phyloP scores from a whole-genome alignment of 2,888 invertebrate species.

The Ormyrus labotus region DNA sequence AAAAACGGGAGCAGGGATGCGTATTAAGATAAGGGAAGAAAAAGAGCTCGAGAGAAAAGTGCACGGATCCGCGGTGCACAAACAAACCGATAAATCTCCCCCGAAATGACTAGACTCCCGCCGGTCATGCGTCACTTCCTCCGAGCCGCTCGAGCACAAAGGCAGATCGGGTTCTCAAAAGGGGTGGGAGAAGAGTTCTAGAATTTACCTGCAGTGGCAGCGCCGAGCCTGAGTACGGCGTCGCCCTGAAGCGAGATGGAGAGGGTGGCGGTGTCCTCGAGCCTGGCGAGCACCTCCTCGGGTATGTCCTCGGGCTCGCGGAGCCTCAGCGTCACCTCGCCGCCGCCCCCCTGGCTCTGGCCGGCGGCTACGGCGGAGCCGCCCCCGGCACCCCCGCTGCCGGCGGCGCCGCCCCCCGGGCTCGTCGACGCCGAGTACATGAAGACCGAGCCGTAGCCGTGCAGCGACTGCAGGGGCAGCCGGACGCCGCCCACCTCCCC shows the following conservation, averaged over 20 bases:
- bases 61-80: conserved; percentile 7
- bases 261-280: conserved; percentile 74
- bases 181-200: not conserved
- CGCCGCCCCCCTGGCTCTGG: conserved; percentile 67
- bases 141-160: not conserved
- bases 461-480: conserved; percentile 74
- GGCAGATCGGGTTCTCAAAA: no score
- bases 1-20: conserved; percentile 9
- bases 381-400: conserved; percentile 71
- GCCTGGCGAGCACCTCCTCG: conserved; percentile 74
- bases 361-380: conserved; percentile 70
- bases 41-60: not conserved
- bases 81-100: conserved; percentile 54
- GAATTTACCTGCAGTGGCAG: conserved; percentile 72
- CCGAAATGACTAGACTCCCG: conserved; percentile 30
- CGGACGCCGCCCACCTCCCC: conserved; percentile 75
- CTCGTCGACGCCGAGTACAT: conserved; percentile 75
- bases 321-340: conserved; percentile 73
- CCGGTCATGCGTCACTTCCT: conserved; percentile 25
- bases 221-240: conserved; percentile 73
- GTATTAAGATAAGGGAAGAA: conserved; percentile 9
- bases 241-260: conserved; percentile 74
- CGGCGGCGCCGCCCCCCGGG: conserved; percentile 70
- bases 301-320: conserved; percentile 75
- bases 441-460: conserved; percentile 75